Conservation (phyloP, 2,797 vertebrate species). For the Sebastolobus altivelis region DNA sequence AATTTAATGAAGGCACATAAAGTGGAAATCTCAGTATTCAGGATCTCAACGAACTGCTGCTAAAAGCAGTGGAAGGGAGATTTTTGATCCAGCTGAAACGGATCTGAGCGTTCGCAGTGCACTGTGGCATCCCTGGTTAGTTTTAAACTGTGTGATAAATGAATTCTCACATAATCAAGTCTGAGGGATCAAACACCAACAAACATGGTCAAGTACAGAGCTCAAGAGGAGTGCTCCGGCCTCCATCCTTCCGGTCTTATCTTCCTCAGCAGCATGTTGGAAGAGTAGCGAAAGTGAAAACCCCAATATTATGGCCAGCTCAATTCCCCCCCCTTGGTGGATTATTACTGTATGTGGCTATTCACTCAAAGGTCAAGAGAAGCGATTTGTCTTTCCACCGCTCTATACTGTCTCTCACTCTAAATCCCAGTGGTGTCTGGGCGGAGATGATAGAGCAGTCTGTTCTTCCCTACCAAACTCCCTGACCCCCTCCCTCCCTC, state of each 20-base stretch:
- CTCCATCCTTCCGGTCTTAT: constrained; percentile 46
- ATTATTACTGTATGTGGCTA: constrained; percentile 74
- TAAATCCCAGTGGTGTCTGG: constrained; percentile 73
- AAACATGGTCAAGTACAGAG: constrained; percentile 25
- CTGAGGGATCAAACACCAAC: constrained; percentile 28
- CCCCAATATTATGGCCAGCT: constrained; percentile 51
- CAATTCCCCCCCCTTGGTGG: constrained; percentile 36
- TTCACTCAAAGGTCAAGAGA: constrained; percentile 82
- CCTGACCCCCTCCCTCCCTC: constrained; percentile 11
- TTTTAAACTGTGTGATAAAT: constrained; percentile 46
- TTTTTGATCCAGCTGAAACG: constrained; percentile 36
- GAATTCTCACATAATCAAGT: constrained; percentile 39
- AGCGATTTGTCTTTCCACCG: constrained; percentile 66
- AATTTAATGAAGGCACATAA: constrained; percentile 71
- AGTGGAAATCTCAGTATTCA: constrained; percentile 62
- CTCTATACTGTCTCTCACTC: constrained; percentile 63
- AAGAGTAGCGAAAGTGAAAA: constrained; percentile 39
- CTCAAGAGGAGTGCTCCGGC: background rate
- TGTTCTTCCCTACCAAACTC: constrained; percentile 39
- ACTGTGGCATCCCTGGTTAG: constrained; percentile 28
- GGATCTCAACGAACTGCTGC: constrained; percentile 47
- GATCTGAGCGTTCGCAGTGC: constrained; percentile 27
- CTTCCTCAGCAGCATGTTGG: constrained; percentile 45
- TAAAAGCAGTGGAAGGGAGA: constrained; percentile 31
- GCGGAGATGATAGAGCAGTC: constrained; percentile 70